Evolutionary conservation across 2,113 vertebrate genomes (phyloP).

Genomic region (Orycteropus afer): DNA sequence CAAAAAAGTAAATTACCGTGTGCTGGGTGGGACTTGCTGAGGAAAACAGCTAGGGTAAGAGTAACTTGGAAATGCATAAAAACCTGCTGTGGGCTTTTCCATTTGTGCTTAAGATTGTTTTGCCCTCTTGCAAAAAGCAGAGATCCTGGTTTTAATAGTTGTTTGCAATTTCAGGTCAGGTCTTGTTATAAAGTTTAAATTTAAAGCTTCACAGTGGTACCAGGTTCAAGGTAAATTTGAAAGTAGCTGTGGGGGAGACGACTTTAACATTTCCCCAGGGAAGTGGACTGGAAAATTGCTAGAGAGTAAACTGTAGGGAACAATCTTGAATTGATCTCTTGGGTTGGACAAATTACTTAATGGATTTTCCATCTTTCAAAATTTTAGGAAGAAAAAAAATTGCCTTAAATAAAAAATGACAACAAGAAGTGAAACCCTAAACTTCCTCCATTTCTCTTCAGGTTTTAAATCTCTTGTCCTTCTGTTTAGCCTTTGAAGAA

Average conservation of each 20-base stretch:
- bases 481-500: background rate
- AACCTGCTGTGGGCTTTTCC: background rate
- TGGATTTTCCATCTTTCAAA: slow-evolving; percentile 78
- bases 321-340: slow-evolving; percentile 65
- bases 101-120: slow-evolving; percentile 20
- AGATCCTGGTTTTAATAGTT: slow-evolving; percentile 54
- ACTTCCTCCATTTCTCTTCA: slow-evolving; percentile 40
- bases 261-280: slow-evolving; percentile 75
- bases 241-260: slow-evolving; percentile 64
- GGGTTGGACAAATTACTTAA: slow-evolving; percentile 74
- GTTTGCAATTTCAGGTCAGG: slow-evolving; percentile 65
- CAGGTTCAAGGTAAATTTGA: slow-evolving; percentile 64
- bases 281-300: slow-evolving; percentile 73
- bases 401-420: slow-evolving; percentile 52
- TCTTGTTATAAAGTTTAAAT: slow-evolving; percentile 72
- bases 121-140: background rate
- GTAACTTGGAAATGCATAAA: background rate
- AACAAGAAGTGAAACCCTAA: slow-evolving; percentile 43
- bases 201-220: slow-evolving; percentile 68
- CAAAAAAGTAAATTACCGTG: background rate
- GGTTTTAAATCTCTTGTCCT: background rate
- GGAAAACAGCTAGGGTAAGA: background rate
- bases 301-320: slow-evolving; percentile 60
- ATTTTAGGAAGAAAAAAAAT: slow-evolving; percentile 65
- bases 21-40: background rate